Conservation (phyloP, 2,888 invertebrate genomes). For the Drosophila borealis region DNA sequence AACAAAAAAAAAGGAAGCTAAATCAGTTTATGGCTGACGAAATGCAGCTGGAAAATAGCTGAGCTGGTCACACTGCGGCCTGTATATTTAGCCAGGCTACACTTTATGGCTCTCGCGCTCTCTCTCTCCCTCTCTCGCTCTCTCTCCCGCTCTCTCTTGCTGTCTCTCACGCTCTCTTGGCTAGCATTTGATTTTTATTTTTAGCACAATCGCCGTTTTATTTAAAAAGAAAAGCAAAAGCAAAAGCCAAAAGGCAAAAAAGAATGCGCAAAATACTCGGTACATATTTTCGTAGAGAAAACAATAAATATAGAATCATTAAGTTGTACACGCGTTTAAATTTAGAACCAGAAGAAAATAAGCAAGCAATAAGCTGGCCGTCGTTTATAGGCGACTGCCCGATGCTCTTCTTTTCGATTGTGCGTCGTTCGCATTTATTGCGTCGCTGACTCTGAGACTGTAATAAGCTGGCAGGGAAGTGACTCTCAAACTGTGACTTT, state of each 20-base stretch:
- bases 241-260: constrained; percentile 29
- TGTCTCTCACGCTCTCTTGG: constrained; percentile 19
- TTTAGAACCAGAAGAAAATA: constrained; percentile 68
- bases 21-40: no score
- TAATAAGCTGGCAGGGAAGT: no score
- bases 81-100: background rate
- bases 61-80: no score
- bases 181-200: constrained; percentile 58
- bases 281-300: constrained; percentile 82
- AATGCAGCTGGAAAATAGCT: no score
- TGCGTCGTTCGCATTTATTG: no score
- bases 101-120: constrained; percentile 15
- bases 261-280: constrained; percentile 81
- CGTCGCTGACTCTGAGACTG: no score
- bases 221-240: constrained; percentile 47
- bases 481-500: no score
- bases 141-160: background rate
- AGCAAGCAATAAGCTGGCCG: constrained; percentile 5
- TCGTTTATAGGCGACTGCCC: background rate
- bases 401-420: background rate
- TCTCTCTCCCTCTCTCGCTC: background rate
- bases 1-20: no score
- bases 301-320: constrained; percentile 83
- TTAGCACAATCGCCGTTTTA: constrained; percentile 70
- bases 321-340: constrained; percentile 81